phyloP scores from a whole-genome alignment of 92 coral and sea anemone genomes.

The Porites divaricata region DNA sequence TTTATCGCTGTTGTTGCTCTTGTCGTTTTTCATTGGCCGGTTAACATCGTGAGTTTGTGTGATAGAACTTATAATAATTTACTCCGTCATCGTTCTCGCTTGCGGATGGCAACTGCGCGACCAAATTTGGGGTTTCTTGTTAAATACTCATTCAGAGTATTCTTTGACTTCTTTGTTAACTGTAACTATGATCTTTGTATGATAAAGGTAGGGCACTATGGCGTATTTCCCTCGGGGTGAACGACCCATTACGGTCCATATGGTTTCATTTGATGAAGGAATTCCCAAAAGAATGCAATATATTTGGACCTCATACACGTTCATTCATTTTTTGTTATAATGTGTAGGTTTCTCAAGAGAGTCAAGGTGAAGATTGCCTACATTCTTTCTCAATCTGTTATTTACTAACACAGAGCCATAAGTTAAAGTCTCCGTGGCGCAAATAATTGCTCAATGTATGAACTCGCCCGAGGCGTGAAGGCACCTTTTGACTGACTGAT shows the following conservation, averaged over 20 bases:
- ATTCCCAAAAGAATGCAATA: neutral
- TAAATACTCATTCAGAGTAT: too few species aligned
- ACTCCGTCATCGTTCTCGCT: too few species aligned
- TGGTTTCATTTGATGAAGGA: neutral
- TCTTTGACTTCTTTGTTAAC: too few species aligned
- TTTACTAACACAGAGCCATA: neutral
- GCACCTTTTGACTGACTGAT: neutral
- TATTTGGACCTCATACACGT: neutral
- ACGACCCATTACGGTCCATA: neutral
- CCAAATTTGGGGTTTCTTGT: too few species aligned
- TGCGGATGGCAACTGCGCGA: too few species aligned
- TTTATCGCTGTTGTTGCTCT: too few species aligned
- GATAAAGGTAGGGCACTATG: neutral
- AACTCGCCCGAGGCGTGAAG: neutral
- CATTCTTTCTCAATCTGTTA: neutral
- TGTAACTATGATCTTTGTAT: neutral
- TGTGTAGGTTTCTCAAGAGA: neutral
- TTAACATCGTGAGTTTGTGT: too few species aligned
- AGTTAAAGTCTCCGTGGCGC: neutral
- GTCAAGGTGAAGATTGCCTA: constrained; percentile 1
- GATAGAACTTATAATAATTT: too few species aligned
- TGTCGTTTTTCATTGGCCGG: too few species aligned
- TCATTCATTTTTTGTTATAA: too few species aligned
- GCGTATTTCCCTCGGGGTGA: neutral
- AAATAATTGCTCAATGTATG: constrained; percentile 15